Conservation (phyloP, 2,113 vertebrate species). For the Sialia sialis region DNA sequence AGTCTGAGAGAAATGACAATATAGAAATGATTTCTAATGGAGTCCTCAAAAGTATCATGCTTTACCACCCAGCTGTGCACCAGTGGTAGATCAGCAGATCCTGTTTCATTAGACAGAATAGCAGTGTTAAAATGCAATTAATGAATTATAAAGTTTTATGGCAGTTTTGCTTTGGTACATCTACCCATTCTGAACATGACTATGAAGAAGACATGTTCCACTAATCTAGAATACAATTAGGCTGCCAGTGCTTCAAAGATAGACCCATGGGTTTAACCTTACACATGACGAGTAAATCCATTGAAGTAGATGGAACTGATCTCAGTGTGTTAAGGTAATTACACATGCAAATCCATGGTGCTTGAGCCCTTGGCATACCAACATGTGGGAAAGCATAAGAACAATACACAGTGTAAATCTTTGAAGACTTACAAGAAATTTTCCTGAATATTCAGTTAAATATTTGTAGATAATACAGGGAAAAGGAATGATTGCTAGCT, state of each 20-base stretch:
- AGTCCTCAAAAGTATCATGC: not conserved
- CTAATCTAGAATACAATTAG: not conserved
- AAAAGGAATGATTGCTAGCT: not conserved
- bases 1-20: not conserved
- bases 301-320: not conserved
- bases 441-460: not conserved
- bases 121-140: not conserved
- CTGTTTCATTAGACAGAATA: not conserved
- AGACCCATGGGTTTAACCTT: not conserved
- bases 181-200: not conserved
- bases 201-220: not conserved
- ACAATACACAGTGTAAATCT: not conserved
- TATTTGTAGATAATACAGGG: not conserved
- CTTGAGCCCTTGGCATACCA: not conserved
- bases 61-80: not conserved
- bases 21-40: not conserved
- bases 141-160: not conserved
- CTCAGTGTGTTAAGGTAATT: not conserved
- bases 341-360: not conserved
- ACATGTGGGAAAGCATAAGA: not conserved
- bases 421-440: not conserved
- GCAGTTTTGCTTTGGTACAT: not conserved
- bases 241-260: not conserved
- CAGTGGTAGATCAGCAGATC: not conserved
- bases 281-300: not conserved